phyloP scores from a whole-genome alignment of 2,888 invertebrate genomes.

The Campoletis raptor region DNA sequence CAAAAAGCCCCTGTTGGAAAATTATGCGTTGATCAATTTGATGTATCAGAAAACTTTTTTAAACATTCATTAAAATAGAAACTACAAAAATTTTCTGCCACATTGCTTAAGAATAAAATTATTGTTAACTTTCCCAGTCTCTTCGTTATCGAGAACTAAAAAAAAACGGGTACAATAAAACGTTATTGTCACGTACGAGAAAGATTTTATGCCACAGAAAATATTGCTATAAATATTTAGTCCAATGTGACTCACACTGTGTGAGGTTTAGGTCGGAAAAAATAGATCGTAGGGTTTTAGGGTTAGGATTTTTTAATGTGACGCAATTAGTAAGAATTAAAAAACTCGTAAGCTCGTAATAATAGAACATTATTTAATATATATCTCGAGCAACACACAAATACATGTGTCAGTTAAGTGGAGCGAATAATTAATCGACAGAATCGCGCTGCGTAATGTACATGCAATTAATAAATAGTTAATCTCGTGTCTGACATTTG shows the following conservation, averaged over 20 bases:
- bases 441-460: conserved; percentile 30
- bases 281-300: not conserved
- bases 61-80: not conserved
- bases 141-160: no score
- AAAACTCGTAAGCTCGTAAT: not conserved
- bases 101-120: not conserved
- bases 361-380: not conserved
- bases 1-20: no score
- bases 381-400: not conserved
- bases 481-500: conserved; percentile 53
- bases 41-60: no score
- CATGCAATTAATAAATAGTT: conserved; percentile 21
- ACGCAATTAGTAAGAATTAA: not conserved
- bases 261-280: no score
- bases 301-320: no score
- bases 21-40: no score
- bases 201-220: no score
- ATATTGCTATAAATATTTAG: no score
- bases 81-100: not conserved
- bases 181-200: no score
- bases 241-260: no score
- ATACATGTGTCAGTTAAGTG: not conserved
- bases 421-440: conserved; percentile 27
- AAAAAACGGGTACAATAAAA: no score
- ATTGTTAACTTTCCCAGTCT: no score